phyloP scores from a whole-genome alignment of 2,113 vertebrate species.

The Stegastes partitus region DNA sequence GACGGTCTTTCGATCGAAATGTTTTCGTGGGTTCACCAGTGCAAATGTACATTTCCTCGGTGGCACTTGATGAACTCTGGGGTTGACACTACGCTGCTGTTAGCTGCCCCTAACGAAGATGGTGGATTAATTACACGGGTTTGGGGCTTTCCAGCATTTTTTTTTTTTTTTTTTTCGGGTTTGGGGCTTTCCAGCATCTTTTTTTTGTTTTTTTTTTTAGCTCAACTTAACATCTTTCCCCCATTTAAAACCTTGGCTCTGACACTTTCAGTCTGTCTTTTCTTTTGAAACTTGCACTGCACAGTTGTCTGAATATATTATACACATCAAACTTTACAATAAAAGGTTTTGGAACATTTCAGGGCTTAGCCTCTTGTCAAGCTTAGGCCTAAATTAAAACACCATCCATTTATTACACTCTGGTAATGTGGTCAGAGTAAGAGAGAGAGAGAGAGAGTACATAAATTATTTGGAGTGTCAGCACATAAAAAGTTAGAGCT shows the following conservation, averaged over 20 bases:
- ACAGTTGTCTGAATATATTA: constrained; percentile 62
- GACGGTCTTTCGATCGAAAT: constrained; percentile 30
- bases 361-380: constrained; percentile 54
- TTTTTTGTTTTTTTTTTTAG: no score
- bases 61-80: constrained; percentile 63
- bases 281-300: constrained; percentile 49
- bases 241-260: constrained; percentile 43
- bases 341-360: constrained; percentile 57
- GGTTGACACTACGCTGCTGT: constrained; percentile 33
- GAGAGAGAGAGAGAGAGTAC: constrained; percentile 54
- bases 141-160: constrained; percentile 33
- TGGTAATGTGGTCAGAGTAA: constrained; percentile 53
- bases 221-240: constrained; percentile 32
- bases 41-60: constrained; percentile 42
- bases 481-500: constrained; percentile 80
- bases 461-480: constrained; percentile 77
- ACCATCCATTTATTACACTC: constrained; percentile 66
- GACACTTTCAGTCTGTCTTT: constrained; percentile 21
- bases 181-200: constrained; percentile 33
- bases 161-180: no score
- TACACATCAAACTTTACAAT: constrained; percentile 67
- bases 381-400: constrained; percentile 69
- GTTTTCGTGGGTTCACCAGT: constrained; percentile 42
- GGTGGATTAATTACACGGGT: constrained; percentile 8
- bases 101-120: constrained; percentile 12